These are phyloP conservation scores for Whitmania pigra DNA, from an alignment of 1,140 invertebrate species.

Conservation along the genomic window DNA sequence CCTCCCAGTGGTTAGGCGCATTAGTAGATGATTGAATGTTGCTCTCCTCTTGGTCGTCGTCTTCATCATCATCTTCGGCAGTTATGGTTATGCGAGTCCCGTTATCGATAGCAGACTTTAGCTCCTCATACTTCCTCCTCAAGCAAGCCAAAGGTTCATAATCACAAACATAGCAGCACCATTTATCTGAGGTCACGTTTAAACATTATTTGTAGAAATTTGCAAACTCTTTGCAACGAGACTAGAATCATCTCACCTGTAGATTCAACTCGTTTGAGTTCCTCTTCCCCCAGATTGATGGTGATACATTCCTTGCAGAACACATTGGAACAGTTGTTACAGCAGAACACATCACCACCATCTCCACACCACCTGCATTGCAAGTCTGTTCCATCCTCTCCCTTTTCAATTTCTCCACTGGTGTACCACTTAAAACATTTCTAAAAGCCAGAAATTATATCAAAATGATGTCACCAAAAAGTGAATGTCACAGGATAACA, in stretches of 20 bases:
- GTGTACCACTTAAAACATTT: conserved; percentile 64
- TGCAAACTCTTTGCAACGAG: not conserved
- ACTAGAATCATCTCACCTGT: conserved; percentile 32
- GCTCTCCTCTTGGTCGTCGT: conserved; percentile 20
- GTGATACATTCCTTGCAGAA: conserved; percentile 69
- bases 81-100: not conserved
- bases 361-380: conserved; percentile 84
- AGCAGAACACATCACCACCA: conserved; percentile 65
- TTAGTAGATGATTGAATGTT: not conserved
- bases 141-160: conserved; percentile 53
- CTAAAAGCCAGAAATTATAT: conserved; percentile 36
- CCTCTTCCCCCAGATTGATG: conserved; percentile 58
- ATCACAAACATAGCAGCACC: conserved; percentile 69
- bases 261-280: conserved; percentile 57
- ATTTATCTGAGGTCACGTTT: conserved; percentile 48
- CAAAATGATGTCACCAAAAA: not conserved
- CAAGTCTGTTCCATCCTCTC: conserved; percentile 69
- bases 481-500: not conserved
- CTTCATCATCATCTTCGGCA: conserved; percentile 14
- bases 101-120: conserved; percentile 20
- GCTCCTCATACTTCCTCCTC: conserved; percentile 22
- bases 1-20: conserved; percentile 1
- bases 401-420: conserved; percentile 59
- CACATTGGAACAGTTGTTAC: conserved; percentile 63
- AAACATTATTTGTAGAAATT: conserved; percentile 19